phyloP scores from a whole-genome alignment of 2,888 invertebrate species.

The Drosophila tanythrix region DNA sequence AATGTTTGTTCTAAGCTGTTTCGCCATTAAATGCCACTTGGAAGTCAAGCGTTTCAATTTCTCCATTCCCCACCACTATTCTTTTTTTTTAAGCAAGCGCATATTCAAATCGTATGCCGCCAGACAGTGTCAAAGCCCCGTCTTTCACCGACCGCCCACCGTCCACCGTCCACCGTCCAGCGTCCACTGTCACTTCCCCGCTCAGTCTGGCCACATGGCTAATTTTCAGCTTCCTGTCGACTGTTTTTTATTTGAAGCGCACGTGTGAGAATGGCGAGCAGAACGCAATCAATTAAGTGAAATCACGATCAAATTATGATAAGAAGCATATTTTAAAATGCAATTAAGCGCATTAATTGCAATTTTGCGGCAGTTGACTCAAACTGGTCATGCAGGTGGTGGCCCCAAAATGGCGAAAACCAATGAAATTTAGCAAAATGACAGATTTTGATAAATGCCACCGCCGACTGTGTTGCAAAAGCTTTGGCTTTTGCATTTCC shows the following conservation, averaged over 20 bases:
- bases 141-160: too few species aligned
- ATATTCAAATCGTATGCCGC: slow-evolving; percentile 24
- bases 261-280: slow-evolving; percentile 18
- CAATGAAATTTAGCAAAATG: slow-evolving; percentile 64
- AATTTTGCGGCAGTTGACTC: slow-evolving; percentile 23
- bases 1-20: slow-evolving; percentile 67
- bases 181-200: background rate
- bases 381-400: slow-evolving; percentile 57
- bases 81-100: slow-evolving; percentile 5
- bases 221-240: slow-evolving; percentile 68
- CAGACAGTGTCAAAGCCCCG: background rate
- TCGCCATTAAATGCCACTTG: slow-evolving; percentile 70
- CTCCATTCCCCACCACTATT: background rate
- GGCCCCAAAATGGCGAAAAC: slow-evolving; percentile 46
- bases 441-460: slow-evolving; percentile 80
- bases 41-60: slow-evolving; percentile 21
- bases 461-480: slow-evolving; percentile 16
- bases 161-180: background rate
- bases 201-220: slow-evolving; percentile 12
- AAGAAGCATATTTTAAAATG: slow-evolving; percentile 55
- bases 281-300: slow-evolving; percentile 46
- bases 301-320: slow-evolving; percentile 70
- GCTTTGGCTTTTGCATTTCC: slow-evolving; percentile 34
- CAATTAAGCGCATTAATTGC: slow-evolving; percentile 68
- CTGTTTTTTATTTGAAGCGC: slow-evolving; percentile 25